phyloP scores from a whole-genome alignment of 2,797 vertebrate species.

The Pangasius sanitwongsei region DNA sequence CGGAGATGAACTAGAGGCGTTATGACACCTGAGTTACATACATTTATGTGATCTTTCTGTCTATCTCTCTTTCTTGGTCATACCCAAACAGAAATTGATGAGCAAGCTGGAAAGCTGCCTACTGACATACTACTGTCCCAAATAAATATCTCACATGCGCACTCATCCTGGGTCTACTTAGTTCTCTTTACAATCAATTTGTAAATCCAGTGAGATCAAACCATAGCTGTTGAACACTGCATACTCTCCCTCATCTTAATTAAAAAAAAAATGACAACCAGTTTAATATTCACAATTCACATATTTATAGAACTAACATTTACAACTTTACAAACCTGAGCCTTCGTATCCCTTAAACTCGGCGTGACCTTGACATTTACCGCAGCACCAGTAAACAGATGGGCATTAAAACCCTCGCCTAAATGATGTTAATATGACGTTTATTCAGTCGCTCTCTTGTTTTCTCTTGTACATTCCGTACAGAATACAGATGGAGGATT shows the following conservation, averaged over 20 bases:
- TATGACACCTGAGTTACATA: not conserved
- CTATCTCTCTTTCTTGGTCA: not conserved
- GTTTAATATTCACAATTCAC: not conserved
- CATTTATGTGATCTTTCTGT: not conserved
- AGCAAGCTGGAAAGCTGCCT: not conserved
- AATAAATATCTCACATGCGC: not conserved
- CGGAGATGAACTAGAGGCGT: not conserved
- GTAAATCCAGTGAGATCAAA: not conserved
- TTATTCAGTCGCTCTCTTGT: not conserved
- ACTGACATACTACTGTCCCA: not conserved
- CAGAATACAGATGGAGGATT: constrained; percentile 10
- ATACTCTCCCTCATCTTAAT: too few species aligned
- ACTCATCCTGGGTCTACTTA: not conserved
- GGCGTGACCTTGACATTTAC: not conserved
- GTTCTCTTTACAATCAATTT: too few species aligned
- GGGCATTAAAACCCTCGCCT: not conserved
- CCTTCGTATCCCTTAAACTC: not conserved
- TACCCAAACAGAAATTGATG: not conserved
- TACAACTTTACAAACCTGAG: not conserved
- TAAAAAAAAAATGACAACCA: not conserved
- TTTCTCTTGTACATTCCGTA: not conserved
- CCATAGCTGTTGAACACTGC: too few species aligned
- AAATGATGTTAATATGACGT: not conserved
- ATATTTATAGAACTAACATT: not conserved
- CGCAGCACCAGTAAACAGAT: not conserved